Conservation (phyloP, 2,797 vertebrate species). For the Halcyon smyrnensis region DNA sequence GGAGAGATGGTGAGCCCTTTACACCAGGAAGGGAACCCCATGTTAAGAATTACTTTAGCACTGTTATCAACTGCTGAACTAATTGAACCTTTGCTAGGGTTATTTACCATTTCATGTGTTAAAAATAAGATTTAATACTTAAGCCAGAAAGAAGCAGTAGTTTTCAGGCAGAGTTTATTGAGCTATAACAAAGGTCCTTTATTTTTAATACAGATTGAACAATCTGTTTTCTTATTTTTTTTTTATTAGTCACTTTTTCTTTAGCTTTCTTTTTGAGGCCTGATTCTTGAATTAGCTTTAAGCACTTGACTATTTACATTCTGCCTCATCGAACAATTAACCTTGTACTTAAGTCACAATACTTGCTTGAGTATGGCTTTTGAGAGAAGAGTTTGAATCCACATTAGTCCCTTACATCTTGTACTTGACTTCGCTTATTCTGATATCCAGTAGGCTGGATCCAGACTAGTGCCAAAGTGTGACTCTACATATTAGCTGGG, state of each 20-base stretch:
- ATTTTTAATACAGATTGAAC: constrained; percentile 34
- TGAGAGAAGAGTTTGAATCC: not conserved
- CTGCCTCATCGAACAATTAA: not conserved
- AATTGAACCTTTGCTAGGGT: not conserved
- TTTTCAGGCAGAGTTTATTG: constrained; percentile 8
- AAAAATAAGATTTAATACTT: constrained; percentile 2
- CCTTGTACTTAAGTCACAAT: not conserved
- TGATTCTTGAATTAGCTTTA: constrained; percentile 9
- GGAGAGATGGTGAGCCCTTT: not conserved
- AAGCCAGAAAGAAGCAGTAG: not conserved
- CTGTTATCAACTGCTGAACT: not conserved
- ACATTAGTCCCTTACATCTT: not conserved
- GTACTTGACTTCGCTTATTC: not conserved
- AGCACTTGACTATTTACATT: constrained; percentile 11
- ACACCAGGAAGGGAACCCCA: not conserved
- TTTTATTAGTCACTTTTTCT: not conserved
- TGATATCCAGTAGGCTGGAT: not conserved
- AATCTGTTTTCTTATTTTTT: not conserved
- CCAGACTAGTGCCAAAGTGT: not conserved
- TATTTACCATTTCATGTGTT: not conserved
- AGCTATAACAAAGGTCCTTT: constrained; percentile 27
- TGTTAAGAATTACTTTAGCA: not conserved
- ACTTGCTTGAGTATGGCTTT: not conserved
- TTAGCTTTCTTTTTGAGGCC: not conserved
- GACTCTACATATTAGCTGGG: not conserved